Evolutionary conservation across 2,888 invertebrate genomes (phyloP).

Genomic region (Coleophora deauratella): DNA sequence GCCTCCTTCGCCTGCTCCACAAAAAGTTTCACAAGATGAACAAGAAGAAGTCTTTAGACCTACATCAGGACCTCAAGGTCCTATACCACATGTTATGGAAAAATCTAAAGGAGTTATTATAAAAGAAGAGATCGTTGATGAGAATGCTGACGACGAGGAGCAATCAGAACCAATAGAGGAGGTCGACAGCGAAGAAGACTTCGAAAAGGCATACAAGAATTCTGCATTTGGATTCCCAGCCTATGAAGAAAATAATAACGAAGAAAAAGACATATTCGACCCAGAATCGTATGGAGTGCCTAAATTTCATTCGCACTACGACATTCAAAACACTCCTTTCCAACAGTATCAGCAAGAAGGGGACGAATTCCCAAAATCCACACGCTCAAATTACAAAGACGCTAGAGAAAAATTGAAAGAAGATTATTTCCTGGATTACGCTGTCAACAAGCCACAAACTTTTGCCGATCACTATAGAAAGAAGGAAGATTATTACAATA

Average conservation of each 20-base stretch:
- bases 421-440: constrained; percentile 50
- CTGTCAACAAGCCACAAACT: constrained; percentile 50
- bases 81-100: constrained; percentile 38
- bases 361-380: constrained; percentile 46
- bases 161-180: constrained; percentile 46
- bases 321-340: constrained; percentile 43
- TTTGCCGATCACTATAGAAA: constrained; percentile 41
- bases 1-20: constrained; percentile 11
- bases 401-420: constrained; percentile 49
- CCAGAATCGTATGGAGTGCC: constrained; percentile 45
- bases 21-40: constrained; percentile 10
- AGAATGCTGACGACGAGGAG: constrained; percentile 27
- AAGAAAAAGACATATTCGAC: constrained; percentile 53
- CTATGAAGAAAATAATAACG: constrained; percentile 33
- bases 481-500: constrained; percentile 53
- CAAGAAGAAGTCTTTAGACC: background rate
- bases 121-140: constrained; percentile 47
- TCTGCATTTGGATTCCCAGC: constrained; percentile 61
- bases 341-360: constrained; percentile 49
- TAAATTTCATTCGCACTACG: constrained; percentile 34
- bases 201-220: constrained; percentile 59
- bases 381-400: constrained; percentile 50
- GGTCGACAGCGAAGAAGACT: constrained; percentile 59
- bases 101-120: constrained; percentile 50
- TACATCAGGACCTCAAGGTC: background rate